These are phyloP conservation scores for Epinotia bilunana DNA, from an alignment of 2,888 invertebrate species.

Conservation along the genomic window DNA sequence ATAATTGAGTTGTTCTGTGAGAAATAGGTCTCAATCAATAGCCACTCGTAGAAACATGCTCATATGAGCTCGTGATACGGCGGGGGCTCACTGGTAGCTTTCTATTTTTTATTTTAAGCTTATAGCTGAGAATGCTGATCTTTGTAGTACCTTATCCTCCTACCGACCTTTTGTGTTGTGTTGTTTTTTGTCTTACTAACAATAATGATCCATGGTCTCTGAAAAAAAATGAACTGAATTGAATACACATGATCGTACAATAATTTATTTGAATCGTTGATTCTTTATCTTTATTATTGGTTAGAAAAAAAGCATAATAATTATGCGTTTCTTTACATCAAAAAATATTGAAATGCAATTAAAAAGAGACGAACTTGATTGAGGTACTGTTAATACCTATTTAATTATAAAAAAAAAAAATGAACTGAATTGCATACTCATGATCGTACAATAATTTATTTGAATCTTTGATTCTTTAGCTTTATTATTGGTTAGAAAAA, in stretches of 20 bases:
- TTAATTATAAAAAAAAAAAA: too few species aligned
- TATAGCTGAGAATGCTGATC: too few species aligned
- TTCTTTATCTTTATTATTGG: neutral
- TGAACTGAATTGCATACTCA: too few species aligned
- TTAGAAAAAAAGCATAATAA: neutral
- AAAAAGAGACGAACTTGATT: neutral
- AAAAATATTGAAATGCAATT: too few species aligned
- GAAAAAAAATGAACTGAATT: too few species aligned
- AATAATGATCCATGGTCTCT: too few species aligned
- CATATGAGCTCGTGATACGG: neutral
- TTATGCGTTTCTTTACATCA: neutral
- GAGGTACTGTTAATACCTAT: neutral
- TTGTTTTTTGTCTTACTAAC: too few species aligned
- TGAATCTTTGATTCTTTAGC: neutral
- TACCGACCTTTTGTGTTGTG: too few species aligned
- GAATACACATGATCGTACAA: too few species aligned
- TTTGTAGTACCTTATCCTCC: too few species aligned
- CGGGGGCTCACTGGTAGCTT: neutral
- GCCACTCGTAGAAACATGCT: constrained; percentile 3
- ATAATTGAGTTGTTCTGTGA: neutral
- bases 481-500: neutral
- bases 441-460: too few species aligned
- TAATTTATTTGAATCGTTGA: too few species aligned
- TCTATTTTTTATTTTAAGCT: neutral
- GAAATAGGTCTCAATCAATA: constrained; percentile 22